Evolutionary conservation across 1,140 invertebrate species (phyloP).

Genomic region (Dreissena rostriformis): DNA sequence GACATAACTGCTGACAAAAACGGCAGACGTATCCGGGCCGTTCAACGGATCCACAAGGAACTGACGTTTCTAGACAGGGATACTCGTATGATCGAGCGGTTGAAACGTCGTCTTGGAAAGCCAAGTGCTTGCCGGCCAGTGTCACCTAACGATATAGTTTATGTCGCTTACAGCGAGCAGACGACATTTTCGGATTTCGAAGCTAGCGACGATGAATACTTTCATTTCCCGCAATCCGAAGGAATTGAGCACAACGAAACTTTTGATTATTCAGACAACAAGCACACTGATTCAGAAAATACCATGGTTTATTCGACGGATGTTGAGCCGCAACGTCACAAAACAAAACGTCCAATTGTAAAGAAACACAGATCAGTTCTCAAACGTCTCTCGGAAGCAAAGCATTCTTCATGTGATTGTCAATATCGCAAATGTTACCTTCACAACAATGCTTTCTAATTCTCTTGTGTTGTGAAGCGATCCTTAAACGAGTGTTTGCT

Average conservation of each 20-base stretch:
- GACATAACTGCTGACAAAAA: neutral
- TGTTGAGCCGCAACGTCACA: too few species aligned
- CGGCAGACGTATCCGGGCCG: conserved; percentile 4
- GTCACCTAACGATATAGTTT: too few species aligned
- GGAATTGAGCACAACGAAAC: neutral
- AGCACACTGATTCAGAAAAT: neutral
- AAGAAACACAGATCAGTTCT: neutral
- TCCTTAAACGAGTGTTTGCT: too few species aligned
- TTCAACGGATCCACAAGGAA: neutral
- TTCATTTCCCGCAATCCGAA: neutral
- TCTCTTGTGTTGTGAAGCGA: too few species aligned
- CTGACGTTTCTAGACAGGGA: neutral
- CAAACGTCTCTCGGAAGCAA: neutral
- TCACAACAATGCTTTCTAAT: neutral
- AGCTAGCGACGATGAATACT: too few species aligned
- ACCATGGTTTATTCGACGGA: neutral
- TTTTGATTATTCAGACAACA: neutral
- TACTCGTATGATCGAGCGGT: neutral
- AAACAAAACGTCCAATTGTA: neutral
- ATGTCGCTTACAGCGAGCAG: too few species aligned
- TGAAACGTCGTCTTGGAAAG: conserved; percentile 1
- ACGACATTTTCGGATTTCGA: too few species aligned
- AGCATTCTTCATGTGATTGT: neutral
- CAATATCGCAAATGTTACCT: conserved; percentile 1
- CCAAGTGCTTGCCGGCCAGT: neutral